A percentile compares a stretch with the other conserved stretches of the same genome.
These are phyloP conservation scores for Geopemphigus sp. DNA, from an alignment of 1,140 invertebrate genomes.

Conservation along the genomic window DNA sequence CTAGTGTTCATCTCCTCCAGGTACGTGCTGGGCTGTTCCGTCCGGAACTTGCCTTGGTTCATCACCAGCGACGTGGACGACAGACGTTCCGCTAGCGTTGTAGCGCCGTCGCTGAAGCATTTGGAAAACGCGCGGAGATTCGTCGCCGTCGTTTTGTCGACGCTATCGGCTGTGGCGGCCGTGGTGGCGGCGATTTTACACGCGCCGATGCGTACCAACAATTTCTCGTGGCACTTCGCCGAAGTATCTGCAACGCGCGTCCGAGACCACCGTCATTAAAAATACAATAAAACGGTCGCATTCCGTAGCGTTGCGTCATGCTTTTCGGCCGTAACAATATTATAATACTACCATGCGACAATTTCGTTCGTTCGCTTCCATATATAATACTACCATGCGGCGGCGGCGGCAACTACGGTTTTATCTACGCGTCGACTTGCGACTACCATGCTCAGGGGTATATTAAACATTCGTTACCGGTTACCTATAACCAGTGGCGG, in stretches of 20 bases:
- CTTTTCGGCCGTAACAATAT: background rate
- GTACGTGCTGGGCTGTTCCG: constrained; percentile 35
- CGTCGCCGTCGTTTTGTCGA: background rate
- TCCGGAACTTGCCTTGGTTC: background rate
- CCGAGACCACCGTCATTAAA: constrained; percentile 13
- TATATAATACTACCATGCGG: too few species aligned
- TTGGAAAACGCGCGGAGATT: background rate
- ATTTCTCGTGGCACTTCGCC: constrained; percentile 41
- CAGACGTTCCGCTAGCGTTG: background rate
- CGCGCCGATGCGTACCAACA: constrained; percentile 39
- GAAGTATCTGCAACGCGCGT: constrained; percentile 38
- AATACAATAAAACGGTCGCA: background rate
- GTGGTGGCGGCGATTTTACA: too few species aligned
- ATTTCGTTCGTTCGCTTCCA: too few species aligned
- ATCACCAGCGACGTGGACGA: constrained; percentile 37
- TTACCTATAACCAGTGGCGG: too few species aligned
- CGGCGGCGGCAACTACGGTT: too few species aligned
- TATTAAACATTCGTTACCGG: too few species aligned
- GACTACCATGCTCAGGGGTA: too few species aligned
- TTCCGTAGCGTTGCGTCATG: background rate
- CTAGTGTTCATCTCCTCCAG: constrained; percentile 26
- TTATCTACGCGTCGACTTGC: too few species aligned
- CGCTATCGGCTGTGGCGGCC: background rate
- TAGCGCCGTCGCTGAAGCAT: constrained; percentile 14
- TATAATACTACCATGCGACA: too few species aligned